Conservation (phyloP, 30 jellyfish, hydroid and myxozoan species). For the Aurelia aurita complex sp. Pacific region DNA sequence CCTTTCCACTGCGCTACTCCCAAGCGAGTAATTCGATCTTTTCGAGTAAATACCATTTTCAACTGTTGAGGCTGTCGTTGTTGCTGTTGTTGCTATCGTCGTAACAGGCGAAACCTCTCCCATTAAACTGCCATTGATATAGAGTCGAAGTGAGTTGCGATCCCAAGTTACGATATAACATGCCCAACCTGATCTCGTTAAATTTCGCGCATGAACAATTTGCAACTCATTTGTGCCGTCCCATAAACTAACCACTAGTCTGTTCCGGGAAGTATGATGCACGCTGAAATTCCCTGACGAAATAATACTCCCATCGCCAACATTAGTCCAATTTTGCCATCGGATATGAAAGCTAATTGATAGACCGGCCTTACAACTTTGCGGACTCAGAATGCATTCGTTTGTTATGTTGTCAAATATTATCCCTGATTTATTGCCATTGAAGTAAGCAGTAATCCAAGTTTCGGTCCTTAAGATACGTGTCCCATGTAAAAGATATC, state of each 20-base stretch:
- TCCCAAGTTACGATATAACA: slow-evolving; percentile 52
- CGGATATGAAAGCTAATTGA: slow-evolving; percentile 17
- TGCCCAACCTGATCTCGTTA: slow-evolving; percentile 19
- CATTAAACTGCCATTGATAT: not conserved
- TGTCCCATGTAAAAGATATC: slow-evolving; percentile 15
- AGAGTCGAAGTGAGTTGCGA: slow-evolving; percentile 7
- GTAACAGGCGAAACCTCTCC: not conserved
- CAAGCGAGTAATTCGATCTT: slow-evolving; percentile 11
- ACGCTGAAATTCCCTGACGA: slow-evolving; percentile 46
- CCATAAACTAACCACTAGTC: slow-evolving; percentile 25
- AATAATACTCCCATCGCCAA: slow-evolving; percentile 5
- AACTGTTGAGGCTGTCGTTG: not conserved
- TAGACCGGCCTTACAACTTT: slow-evolving; percentile 35
- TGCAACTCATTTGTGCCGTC: slow-evolving; percentile 48
- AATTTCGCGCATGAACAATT: slow-evolving; percentile 8
- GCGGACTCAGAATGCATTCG: slow-evolving; percentile 25
- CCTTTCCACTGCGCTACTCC: slow-evolving; percentile 2
- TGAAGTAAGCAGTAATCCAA: slow-evolving; percentile 14
- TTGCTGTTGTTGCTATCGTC: not conserved
- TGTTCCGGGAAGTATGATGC: not conserved
- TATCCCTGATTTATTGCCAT: slow-evolving; percentile 46
- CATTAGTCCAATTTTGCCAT: slow-evolving; percentile 14
- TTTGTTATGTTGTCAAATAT: slow-evolving; percentile 26
- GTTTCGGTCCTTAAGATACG: not conserved
- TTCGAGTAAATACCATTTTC: not conserved